phyloP scores from a whole-genome alignment of 2,888 invertebrate species.

The Apoda limacodes region DNA sequence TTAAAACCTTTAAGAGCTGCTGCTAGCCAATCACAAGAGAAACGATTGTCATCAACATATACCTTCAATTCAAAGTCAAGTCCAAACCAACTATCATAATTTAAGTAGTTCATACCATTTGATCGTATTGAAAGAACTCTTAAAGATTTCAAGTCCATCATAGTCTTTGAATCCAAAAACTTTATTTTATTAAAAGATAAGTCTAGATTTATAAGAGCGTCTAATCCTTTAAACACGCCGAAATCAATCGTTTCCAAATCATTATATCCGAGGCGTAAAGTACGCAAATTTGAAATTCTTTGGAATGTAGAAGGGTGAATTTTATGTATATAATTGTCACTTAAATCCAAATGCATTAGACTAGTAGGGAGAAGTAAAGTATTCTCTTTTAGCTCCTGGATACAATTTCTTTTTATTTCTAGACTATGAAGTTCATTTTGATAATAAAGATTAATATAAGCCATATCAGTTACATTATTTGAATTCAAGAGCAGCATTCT shows the following conservation, averaged over 20 bases:
- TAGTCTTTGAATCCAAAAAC: conserved; percentile 39
- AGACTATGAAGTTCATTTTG: conserved; percentile 34
- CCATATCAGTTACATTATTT: conserved; percentile 41
- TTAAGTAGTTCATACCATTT: conserved; percentile 34
- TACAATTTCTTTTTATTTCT: conserved; percentile 40
- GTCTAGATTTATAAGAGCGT: conserved; percentile 28
- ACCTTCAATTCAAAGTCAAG: conserved; percentile 36
- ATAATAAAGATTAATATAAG: conserved; percentile 31
- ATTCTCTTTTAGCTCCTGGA: conserved; percentile 29
- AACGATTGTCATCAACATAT: conserved; percentile 43
- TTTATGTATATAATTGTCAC: conserved; percentile 32
- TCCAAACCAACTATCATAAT: conserved; percentile 40
- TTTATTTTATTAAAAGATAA: conserved; percentile 34
- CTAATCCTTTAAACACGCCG: conserved; percentile 42
- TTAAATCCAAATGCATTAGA: conserved; percentile 36
- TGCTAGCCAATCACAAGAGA: conserved; percentile 47
- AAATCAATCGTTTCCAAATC: conserved; percentile 33
- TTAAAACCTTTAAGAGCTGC: conserved; percentile 38
- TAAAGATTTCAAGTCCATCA: conserved; percentile 43
- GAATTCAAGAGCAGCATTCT: conserved; percentile 33
- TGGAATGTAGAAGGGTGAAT: conserved; percentile 44
- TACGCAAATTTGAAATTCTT: conserved; percentile 29
- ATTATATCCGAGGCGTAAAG: conserved; percentile 40
- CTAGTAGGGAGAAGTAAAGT: conserved; percentile 37
- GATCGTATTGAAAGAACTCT: conserved; percentile 33